phyloP scores from a whole-genome alignment of 1,140 invertebrate species.

The Melipona quadrifasciata region DNA sequence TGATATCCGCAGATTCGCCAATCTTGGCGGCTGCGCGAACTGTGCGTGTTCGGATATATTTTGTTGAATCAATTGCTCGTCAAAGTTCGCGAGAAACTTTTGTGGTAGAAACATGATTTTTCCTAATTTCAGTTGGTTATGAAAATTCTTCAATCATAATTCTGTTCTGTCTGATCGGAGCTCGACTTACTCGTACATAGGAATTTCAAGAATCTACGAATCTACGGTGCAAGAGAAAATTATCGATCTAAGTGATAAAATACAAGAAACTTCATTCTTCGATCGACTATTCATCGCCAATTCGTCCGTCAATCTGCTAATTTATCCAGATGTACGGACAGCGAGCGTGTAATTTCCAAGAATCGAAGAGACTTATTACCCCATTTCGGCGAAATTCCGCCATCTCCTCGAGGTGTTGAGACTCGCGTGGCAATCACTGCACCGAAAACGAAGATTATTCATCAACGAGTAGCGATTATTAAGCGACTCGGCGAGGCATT shows the following conservation, averaged over 20 bases:
- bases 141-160: too few species aligned
- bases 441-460: slow-evolving; percentile 29
- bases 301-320: neutral
- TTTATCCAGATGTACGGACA: neutral
- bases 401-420: neutral
- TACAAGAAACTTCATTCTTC: neutral
- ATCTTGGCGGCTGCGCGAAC: neutral
- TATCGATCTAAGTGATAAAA: too few species aligned
- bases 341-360: neutral
- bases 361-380: neutral
- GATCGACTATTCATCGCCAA: neutral
- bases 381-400: neutral
- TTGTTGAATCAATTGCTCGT: neutral
- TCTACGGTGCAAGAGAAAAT: too few species aligned
- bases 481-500: slow-evolving; percentile 22
- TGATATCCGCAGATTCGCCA: slow-evolving; percentile 39
- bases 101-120: neutral
- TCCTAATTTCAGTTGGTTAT: too few species aligned
- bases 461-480: slow-evolving; percentile 9
- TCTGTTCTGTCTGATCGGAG: too few species aligned
- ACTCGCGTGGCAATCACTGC: neutral
- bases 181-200: too few species aligned
- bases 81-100: neutral
- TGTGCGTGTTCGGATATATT: neutral
- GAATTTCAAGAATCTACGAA: too few species aligned